A percentile compares a stretch with the other conserved stretches of the same genome.
Conservation (phyloP, 2,888 invertebrate species). For the Hypomecis punctinalis region DNA sequence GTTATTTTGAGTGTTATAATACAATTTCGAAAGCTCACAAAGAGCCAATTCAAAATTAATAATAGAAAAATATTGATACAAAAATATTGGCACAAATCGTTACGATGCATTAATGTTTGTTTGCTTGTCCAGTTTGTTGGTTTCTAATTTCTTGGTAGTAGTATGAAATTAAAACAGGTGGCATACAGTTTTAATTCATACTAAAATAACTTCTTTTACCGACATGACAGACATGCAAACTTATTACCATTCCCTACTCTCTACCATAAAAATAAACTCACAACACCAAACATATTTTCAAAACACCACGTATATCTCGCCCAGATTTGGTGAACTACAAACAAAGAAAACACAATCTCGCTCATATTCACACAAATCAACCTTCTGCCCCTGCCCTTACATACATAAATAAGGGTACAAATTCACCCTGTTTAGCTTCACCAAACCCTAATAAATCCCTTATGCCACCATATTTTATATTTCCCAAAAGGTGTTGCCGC, state of each 20-base stretch:
- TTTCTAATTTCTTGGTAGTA: too few relatives aligned
- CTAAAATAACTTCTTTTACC: too few relatives aligned
- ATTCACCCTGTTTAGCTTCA: conserved; percentile 36
- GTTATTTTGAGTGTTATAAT: too few relatives aligned
- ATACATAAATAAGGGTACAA: conserved; percentile 46
- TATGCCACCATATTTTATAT: conserved; percentile 58
- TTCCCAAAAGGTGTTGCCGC: conserved; percentile 53
- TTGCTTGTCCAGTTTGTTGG: too few relatives aligned
- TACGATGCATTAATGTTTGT: too few relatives aligned
- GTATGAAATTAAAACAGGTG: too few relatives aligned
- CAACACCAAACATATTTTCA: neutral
- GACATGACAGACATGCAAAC: neutral
- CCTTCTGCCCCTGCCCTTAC: conserved; percentile 34
- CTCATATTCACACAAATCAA: conserved; percentile 42
- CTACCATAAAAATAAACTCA: neutral
- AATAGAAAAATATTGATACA: too few relatives aligned
- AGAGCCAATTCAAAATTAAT: too few relatives aligned
- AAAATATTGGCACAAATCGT: too few relatives aligned
- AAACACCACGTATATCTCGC: neutral
- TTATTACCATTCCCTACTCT: neutral
- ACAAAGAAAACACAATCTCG: conserved; percentile 35
- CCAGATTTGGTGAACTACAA: conserved; percentile 9
- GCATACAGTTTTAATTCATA: too few relatives aligned
- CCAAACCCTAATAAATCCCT: conserved; percentile 47
- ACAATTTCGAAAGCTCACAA: too few relatives aligned